Evolutionary conservation across 2,113 vertebrate species (phyloP), one percentile per base, ranked within the genome.

Genomic region (Sceloporus undulatus): DNA sequence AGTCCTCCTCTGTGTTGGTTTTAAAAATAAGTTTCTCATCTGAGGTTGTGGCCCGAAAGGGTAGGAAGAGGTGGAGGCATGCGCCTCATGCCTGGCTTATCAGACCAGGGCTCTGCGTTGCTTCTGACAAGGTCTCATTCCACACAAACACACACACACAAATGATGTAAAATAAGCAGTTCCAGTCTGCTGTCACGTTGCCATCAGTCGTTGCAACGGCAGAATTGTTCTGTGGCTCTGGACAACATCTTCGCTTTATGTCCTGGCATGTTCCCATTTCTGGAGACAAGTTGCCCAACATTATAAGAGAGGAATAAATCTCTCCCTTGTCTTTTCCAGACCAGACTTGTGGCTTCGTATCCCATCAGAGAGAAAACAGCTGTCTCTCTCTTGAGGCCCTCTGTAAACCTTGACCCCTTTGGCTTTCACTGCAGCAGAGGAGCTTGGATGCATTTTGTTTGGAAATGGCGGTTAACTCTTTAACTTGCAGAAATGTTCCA

Each of bases 21-120:
- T 87, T 79, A 25, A 86, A 48, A 59, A 62, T 85, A 40, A 29
- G 68, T 42, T 76, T 88, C 0, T 0, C 66, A 52, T 0, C 11
- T 85, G 91, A 93, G 86, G 59, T 91, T 85, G 1, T 0, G 89
- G 59, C 74, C 77, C 0, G 8, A 82, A 27, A 0, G 6, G 65
- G 9, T 18, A 6, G 71, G 85, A 56, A 48, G 80, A 59, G 56
- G 68, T 6, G 1, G 71, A 14, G 0, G 68, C 29, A 29, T 74
- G 79, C 27, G 25, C 62, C 62, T 21, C 80, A 0, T 90, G 92
- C 94, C 92, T 62, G 85, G 14, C 91, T 94, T 95, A 94, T 92
- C 93, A 84, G 92, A 85, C 90, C 13, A 42, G 81, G 5, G 40
- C 68, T 87, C 90, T 84, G 59, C 40, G 79, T 54, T 14, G 54